Evolutionary conservation across 1,140 invertebrate genomes (phyloP).

Genomic region (Drosophila ogumai): DNA sequence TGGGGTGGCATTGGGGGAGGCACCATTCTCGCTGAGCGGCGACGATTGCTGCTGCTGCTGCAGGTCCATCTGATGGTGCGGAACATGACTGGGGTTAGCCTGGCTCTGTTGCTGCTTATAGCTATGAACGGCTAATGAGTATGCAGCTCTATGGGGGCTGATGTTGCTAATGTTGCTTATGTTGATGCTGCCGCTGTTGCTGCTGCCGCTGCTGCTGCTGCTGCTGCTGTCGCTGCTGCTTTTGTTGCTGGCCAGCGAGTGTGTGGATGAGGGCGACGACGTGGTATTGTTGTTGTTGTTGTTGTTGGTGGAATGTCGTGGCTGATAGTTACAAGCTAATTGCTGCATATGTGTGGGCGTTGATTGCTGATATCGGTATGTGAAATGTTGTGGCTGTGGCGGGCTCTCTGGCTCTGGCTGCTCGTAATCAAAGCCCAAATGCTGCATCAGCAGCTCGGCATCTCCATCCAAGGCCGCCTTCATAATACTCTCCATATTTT

Average conservation of each 20-base stretch:
- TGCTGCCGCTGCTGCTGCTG: constrained; percentile 17
- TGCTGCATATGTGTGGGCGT: constrained; percentile 61
- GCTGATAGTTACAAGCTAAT: constrained; percentile 66
- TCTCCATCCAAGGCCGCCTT: constrained; percentile 61
- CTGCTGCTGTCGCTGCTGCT: constrained; percentile 10
- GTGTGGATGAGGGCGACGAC: constrained; percentile 72
- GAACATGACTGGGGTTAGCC: constrained; percentile 66
- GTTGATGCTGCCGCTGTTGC: constrained; percentile 24
- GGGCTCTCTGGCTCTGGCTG: constrained; percentile 34
- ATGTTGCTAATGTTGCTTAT: constrained; percentile 25
- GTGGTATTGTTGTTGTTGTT: constrained; percentile 27
- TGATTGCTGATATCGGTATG: constrained; percentile 64
- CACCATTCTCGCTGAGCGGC: constrained; percentile 60
- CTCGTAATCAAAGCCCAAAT: constrained; percentile 36
- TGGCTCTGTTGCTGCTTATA: constrained; percentile 63
- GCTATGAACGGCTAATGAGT: constrained; percentile 69
- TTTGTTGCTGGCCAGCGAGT: constrained; percentile 51
- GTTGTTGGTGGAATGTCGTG: constrained; percentile 60
- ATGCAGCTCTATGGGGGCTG: constrained; percentile 40
- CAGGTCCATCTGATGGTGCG: constrained; percentile 67
- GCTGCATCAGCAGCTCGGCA: constrained; percentile 66
- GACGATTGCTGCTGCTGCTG: constrained; percentile 61
- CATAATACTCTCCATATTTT: constrained; percentile 74
- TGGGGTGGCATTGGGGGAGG: constrained; percentile 46
- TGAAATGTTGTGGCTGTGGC: constrained; percentile 54